phyloP scores from a whole-genome alignment of 2,797 vertebrate species.

The Spheniscus humboldti region DNA sequence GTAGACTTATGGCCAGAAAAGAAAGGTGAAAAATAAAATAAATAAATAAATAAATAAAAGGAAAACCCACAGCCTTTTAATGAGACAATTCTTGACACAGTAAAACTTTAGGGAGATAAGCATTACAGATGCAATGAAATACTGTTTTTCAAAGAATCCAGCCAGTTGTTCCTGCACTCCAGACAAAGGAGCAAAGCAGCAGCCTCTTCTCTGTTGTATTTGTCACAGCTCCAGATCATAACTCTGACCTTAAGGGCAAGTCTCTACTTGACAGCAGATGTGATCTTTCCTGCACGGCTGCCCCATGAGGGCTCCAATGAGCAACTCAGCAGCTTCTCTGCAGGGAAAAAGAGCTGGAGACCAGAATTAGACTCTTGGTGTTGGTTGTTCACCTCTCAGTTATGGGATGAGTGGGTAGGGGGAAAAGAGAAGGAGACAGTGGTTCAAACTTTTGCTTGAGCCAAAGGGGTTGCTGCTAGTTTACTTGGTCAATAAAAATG shows the following conservation, averaged over 20 bases:
- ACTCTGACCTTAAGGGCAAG: not conserved
- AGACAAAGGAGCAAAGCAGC: not conserved
- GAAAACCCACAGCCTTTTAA: not conserved
- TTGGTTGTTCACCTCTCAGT: not conserved
- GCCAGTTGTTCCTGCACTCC: not conserved
- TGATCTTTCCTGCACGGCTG: not conserved
- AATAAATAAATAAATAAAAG: not conserved
- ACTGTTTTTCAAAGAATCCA: not conserved
- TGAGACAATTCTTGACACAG: not conserved
- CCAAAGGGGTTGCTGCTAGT: not conserved
- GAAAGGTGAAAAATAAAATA: not conserved
- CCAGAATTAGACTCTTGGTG: not conserved
- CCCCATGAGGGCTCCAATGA: not conserved
- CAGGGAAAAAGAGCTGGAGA: not conserved
- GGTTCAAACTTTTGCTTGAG: not conserved
- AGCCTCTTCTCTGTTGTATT: not conserved
- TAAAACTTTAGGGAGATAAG: not conserved
- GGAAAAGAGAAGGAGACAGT: not conserved
- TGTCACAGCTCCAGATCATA: not conserved
- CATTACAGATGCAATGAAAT: not conserved
- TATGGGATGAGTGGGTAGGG: fast-evolving
- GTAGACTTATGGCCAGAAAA: not conserved
- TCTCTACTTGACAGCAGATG: not conserved
- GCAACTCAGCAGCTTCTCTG: not conserved
- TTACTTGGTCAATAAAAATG: not conserved